Conservation (phyloP, 2,113 vertebrate genomes). For the Mus pahari region DNA sequence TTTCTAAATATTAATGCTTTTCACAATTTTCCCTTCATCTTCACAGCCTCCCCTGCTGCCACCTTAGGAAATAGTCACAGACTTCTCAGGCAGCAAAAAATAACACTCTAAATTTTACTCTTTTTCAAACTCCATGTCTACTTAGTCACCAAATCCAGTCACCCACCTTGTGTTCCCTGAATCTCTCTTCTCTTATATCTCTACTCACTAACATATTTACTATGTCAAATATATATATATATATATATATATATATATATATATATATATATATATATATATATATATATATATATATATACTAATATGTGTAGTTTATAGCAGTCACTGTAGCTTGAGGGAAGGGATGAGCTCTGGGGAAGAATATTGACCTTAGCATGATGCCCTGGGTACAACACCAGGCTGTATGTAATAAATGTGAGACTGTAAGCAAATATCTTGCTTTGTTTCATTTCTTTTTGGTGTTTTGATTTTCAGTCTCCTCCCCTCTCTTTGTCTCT, state of each 20-base stretch:
- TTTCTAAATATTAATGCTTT: constrained; percentile 1
- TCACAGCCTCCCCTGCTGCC: too few species aligned
- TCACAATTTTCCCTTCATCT: not conserved
- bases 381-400: not conserved
- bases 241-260: not conserved
- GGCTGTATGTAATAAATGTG: not conserved
- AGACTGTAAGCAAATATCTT: not conserved
- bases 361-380: not conserved
- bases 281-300: not conserved
- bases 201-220: not conserved
- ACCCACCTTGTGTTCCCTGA: not conserved
- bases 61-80: not conserved
- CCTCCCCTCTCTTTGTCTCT: too few species aligned
- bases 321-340: not conserved
- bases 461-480: not conserved
- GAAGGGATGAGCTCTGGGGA: too few species aligned
- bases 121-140: not conserved
- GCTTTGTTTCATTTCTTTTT: not conserved
- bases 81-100: not conserved
- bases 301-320: not conserved
- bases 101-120: not conserved
- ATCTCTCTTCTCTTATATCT: not conserved
- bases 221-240: not conserved
- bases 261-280: not conserved
- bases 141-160: not conserved